These are phyloP conservation scores for Eupristina koningsbergeri DNA, from an alignment of 1,140 invertebrate species.

Conservation along the genomic window DNA sequence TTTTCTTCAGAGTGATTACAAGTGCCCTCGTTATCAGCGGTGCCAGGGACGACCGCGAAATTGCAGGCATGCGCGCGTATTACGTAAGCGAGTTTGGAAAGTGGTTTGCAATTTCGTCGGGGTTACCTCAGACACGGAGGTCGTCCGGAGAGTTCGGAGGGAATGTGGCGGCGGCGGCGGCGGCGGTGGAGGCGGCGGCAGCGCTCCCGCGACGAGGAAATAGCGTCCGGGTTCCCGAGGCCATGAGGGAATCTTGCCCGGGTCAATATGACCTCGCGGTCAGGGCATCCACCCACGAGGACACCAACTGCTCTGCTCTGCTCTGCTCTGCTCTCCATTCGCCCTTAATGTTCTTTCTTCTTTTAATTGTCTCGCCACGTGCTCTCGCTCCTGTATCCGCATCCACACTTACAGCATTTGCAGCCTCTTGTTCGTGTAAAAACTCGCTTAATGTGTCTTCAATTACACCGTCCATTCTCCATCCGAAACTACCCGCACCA, in stretches of 20 bases:
- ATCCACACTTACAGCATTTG: background rate
- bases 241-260: constrained; percentile 53
- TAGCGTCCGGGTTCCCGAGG: background rate
- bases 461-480: background rate
- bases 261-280: constrained; percentile 59
- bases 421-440: background rate
- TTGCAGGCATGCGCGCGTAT: constrained; percentile 6
- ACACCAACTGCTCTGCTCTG: constrained; percentile 56
- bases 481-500: no score
- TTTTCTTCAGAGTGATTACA: constrained; percentile 31
- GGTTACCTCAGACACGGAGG: background rate
- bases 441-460: background rate
- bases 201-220: background rate
- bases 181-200: background rate
- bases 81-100: constrained; percentile 31
- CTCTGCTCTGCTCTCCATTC: constrained; percentile 3
- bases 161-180: background rate
- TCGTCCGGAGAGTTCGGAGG: background rate
- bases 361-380: background rate
- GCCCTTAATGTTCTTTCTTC: constrained; percentile 1
- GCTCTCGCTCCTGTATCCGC: background rate
- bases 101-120: constrained; percentile 24
- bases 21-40: background rate
- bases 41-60: background rate
- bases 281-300: constrained; percentile 63